Conservation (phyloP, 2,797 vertebrate genomes). For the Uromys caudimaculatus region DNA sequence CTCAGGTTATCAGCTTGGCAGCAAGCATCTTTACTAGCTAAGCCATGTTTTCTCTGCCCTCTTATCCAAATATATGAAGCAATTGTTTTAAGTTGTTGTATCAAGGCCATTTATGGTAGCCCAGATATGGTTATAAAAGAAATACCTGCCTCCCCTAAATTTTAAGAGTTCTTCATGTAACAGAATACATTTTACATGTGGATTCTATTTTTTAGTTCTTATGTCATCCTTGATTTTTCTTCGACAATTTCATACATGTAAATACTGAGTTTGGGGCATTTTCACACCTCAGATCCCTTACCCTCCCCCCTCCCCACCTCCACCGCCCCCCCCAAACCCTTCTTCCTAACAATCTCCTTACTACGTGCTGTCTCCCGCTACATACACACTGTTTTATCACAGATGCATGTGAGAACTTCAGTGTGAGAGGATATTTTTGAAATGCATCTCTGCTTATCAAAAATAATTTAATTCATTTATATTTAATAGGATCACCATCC, state of each 20-base stretch:
- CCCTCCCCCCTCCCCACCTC: background rate
- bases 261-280: background rate
- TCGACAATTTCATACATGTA: too few relatives aligned
- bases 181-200: background rate
- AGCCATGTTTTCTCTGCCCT: background rate
- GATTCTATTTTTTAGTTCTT: background rate
- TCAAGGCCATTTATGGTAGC: background rate
- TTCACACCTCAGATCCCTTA: background rate
- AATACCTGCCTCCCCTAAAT: background rate
- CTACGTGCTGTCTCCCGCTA: background rate
- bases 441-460: background rate
- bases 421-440: background rate
- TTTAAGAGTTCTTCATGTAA: too few relatives aligned
- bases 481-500: background rate
- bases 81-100: background rate
- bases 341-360: background rate
- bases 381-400: accelerated
- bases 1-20: too few relatives aligned
- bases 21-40: background rate
- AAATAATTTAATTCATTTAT: background rate
- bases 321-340: background rate
- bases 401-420: background rate
- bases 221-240: background rate
- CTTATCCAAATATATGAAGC: background rate
- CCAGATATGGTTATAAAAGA: background rate